Base-by-base conservation (phyloP, 2,797 vertebrate genomes). In the Florisuga fusca region DNA sequence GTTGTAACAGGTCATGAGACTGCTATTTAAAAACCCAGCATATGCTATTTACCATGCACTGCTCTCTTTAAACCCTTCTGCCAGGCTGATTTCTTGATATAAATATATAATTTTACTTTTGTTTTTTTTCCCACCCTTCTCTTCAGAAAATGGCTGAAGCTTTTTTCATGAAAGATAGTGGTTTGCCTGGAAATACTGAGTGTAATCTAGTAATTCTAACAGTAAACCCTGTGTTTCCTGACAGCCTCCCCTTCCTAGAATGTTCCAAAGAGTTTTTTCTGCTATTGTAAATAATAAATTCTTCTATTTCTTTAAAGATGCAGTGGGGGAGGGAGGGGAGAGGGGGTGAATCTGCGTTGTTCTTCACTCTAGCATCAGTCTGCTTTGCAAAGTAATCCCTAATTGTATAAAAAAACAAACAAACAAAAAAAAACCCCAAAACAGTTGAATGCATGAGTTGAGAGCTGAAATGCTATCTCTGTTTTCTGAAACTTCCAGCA, bases 401-500 rank as follows among this genome's bases (percentile, higher is more conserved):
- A 45, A 73, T 50, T 75, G 87, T 58, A 73, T 2, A 13, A 94
- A 92, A 91, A 84, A 72, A 53, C 58, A 36, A 71, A 74, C 64
- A 61, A 23, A 19, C 46, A 45, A 27, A 41, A 27, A 41, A 41
- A 41, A 41, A 14, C 38, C 12, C 2, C 8, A 85, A 86, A 61
- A 12, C 41, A 55, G 58, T 85, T 4, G 15, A 84, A 57, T 67
- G 36, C 58, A 66, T 45, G 89, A 62, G 38, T 88, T 0, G 55
- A 81, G 69, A 75, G 55, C 64, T 81, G 89, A 77, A 76, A 61
- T 7, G 51, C 41, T 93, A 16, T 92, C 87, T 90, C 62, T 91
- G 91, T 90, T 84, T 93, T 72, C 84, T 93, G 95, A 94, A 92
- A 82, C 71, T 77, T 93, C 91, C 95, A 90, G 89, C 66, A 94